A percentile compares a stretch with the other conserved stretches of the same genome.
Evolutionary conservation across 30 jellyfish, hydroid and myxozoan species (phyloP).

Genomic region (Aurelia sp.): DNA sequence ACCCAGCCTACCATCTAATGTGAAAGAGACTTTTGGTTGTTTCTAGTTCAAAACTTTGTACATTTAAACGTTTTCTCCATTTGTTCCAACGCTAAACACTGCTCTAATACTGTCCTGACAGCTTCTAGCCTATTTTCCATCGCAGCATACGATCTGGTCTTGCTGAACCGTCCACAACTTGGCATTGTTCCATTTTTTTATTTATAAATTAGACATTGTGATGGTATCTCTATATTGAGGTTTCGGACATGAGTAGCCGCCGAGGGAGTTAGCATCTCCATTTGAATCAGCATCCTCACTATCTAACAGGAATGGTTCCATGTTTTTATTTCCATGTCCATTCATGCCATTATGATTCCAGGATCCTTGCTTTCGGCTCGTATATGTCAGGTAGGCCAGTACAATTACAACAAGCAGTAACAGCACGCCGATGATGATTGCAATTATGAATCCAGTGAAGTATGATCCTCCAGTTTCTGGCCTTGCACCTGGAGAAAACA

Average conservation of each 20-base stretch:
- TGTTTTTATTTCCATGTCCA: constrained; percentile 32
- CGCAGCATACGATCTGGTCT: no score
- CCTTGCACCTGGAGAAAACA: not conserved
- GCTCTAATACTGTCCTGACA: no score
- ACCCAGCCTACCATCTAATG: no score
- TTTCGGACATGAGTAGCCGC: constrained; percentile 24
- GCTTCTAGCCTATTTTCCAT: no score
- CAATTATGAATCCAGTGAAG: constrained; percentile 23
- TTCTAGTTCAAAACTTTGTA: no score
- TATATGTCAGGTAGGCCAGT: constrained; percentile 3
- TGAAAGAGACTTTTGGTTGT: no score
- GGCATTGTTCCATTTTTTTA: no score
- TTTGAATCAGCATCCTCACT: constrained; percentile 34
- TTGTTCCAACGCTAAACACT: no score
- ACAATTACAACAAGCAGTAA: constrained; percentile 17
- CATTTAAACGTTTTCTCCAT: no score
- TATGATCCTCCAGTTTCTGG: not conserved
- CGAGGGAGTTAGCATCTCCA: constrained; percentile 27
- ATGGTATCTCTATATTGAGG: constrained; percentile 20
- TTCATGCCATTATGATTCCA: constrained; percentile 39
- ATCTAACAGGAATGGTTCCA: constrained; percentile 60
- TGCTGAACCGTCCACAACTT: no score
- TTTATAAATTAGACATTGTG: constrained; percentile 31
- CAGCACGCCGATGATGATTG: constrained; percentile 19
- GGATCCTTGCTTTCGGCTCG: constrained; percentile 7